These are phyloP conservation scores for Escarpia spicata DNA, from an alignment of 2,888 invertebrate species.

Conservation along the genomic window DNA sequence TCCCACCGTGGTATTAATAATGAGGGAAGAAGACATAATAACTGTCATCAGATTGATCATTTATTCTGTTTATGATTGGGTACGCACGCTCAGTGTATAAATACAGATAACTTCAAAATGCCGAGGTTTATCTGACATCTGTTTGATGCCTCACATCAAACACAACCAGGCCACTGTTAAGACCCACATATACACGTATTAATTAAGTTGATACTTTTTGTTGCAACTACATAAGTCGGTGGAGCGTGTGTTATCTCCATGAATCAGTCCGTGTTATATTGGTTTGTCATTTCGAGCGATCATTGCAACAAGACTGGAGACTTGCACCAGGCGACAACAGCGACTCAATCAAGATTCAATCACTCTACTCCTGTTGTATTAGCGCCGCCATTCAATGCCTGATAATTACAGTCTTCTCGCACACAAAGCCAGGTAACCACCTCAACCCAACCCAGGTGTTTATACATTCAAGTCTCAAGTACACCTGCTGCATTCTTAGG, in stretches of 20 bases:
- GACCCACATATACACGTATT: not conserved
- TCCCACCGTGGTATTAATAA: no score
- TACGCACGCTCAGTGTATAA: not conserved
- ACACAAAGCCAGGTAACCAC: not conserved
- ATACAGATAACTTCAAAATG: conserved; percentile 10
- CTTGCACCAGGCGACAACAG: not conserved
- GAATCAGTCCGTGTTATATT: not conserved
- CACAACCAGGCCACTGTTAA: not conserved
- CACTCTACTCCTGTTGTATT: not conserved
- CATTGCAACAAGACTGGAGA: not conserved
- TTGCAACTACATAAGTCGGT: not conserved
- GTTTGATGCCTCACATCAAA: not conserved
- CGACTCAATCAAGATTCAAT: conserved; percentile 4
- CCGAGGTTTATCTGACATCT: not conserved
- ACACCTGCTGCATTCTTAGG: not conserved
- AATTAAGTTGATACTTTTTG: conserved; percentile 13
- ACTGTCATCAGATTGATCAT: not conserved
- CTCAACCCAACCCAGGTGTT: not conserved
- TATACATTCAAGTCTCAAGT: not conserved
- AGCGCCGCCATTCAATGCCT: not conserved
- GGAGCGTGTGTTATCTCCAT: not conserved
- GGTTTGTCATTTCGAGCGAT: not conserved
- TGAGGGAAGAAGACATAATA: not conserved
- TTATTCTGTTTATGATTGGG: not conserved
- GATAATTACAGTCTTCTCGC: not conserved